Conservation (phyloP, 1,140 invertebrate species). For the Saccostrea cuccullata region DNA sequence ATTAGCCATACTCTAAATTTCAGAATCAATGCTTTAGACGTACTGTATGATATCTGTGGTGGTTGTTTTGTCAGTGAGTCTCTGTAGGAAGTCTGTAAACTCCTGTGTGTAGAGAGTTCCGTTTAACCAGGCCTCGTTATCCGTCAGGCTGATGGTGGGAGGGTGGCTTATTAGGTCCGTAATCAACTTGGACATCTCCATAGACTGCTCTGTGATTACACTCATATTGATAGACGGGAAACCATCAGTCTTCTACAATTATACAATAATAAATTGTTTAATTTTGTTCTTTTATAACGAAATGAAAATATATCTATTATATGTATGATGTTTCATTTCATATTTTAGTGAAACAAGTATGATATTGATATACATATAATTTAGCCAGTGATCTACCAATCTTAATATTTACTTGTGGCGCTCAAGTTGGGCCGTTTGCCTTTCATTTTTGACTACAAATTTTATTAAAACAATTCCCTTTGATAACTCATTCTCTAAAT, state of each 20-base stretch:
- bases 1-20: not conserved
- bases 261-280: not conserved
- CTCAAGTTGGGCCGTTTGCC: too few species aligned
- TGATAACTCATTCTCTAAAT: not conserved
- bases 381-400: too few species aligned
- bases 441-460: not conserved
- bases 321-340: too few species aligned
- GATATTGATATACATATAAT: too few species aligned
- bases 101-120: constrained; percentile 40
- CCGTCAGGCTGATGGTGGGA: constrained; percentile 49
- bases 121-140: constrained; percentile 52
- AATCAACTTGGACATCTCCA: constrained; percentile 29
- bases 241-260: not conserved
- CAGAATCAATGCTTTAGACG: not conserved
- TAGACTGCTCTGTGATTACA: not conserved
- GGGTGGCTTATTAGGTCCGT: constrained; percentile 42
- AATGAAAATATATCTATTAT: too few species aligned
- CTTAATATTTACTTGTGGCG: too few species aligned
- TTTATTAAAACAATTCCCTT: not conserved
- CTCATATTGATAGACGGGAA: not conserved
- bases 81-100: constrained; percentile 48
- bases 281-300: too few species aligned
- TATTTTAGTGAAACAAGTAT: too few species aligned
- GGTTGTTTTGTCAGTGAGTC: constrained; percentile 28
- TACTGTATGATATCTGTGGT: not conserved